These are phyloP conservation scores for Cyanistes caeruleus DNA, from an alignment of 2,113 vertebrate genomes.

Conservation along the genomic window DNA sequence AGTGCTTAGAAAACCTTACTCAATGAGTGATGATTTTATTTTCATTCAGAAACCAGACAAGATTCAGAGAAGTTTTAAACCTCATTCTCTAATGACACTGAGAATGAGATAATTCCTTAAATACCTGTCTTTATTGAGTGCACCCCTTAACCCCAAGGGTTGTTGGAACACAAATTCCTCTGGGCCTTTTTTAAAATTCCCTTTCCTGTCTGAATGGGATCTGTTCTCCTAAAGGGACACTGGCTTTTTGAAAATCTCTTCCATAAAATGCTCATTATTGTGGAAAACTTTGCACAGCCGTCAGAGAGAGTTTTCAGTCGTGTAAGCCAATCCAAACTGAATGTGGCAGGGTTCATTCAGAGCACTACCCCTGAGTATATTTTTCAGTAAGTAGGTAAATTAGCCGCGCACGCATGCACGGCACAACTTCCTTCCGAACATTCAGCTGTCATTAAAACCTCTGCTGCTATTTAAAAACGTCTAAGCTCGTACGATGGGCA, in stretches of 20 bases:
- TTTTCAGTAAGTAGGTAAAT: conserved; percentile 64
- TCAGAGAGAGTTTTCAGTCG: background rate
- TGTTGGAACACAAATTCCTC: background rate
- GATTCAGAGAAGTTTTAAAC: background rate
- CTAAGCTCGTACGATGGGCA: background rate
- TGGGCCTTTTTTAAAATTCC: background rate
- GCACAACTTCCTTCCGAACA: conserved; percentile 49
- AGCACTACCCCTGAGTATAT: conserved; percentile 50
- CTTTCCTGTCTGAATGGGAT: background rate
- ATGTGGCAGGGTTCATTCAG: conserved; percentile 39
- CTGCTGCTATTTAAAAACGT: background rate
- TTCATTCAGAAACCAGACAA: background rate
- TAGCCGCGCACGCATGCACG: background rate
- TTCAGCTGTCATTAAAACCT: conserved; percentile 49
- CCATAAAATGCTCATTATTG: background rate
- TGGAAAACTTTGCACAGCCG: background rate
- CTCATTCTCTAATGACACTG: background rate
- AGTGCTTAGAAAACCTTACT: background rate
- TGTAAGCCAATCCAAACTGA: conserved; percentile 28
- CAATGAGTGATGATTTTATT: background rate
- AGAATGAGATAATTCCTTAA: background rate
- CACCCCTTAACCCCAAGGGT: background rate
- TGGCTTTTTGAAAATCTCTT: conserved; percentile 13
- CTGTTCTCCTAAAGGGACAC: background rate
- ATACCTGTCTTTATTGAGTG: background rate